Conservation (phyloP, 2,113 vertebrate genomes). For the Percina caprodes region DNA sequence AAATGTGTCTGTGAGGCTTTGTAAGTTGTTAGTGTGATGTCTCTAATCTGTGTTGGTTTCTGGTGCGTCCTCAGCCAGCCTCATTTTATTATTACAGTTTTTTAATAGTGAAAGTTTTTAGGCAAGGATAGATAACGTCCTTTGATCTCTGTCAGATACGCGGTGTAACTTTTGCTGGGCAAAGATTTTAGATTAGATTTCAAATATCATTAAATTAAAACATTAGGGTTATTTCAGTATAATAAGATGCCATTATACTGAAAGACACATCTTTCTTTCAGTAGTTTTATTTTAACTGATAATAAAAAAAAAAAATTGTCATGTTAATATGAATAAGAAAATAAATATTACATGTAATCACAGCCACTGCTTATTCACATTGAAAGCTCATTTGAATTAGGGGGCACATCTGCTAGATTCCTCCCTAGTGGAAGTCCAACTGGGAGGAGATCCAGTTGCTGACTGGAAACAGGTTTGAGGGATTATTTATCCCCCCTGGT, state of each 20-base stretch:
- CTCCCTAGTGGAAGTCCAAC: slow-evolving; percentile 1
- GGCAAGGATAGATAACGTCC: not conserved
- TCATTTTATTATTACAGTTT: not conserved
- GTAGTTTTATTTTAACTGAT: not conserved
- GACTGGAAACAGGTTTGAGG: not conserved
- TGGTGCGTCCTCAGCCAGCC: not conserved
- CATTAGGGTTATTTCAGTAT: not conserved
- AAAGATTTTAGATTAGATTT: not conserved
- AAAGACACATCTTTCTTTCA: not conserved
- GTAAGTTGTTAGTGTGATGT: too few species aligned
- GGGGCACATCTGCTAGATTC: not conserved
- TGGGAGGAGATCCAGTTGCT: not conserved
- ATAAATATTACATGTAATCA: not conserved
- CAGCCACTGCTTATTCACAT: not conserved
- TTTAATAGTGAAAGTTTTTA: not conserved
- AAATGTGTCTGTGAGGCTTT: not conserved
- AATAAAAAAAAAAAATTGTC: too few species aligned
- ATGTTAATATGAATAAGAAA: not conserved
- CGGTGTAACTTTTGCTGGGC: too few species aligned
- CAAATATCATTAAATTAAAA: not conserved
- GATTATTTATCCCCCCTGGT: not conserved
- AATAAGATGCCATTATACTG: not conserved
- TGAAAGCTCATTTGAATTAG: not conserved
- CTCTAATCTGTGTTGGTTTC: not conserved
- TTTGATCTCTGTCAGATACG: not conserved